These are phyloP conservation scores for Cecidostiba fungosa DNA, from an alignment of 2,888 invertebrate species.

Conservation along the genomic window DNA sequence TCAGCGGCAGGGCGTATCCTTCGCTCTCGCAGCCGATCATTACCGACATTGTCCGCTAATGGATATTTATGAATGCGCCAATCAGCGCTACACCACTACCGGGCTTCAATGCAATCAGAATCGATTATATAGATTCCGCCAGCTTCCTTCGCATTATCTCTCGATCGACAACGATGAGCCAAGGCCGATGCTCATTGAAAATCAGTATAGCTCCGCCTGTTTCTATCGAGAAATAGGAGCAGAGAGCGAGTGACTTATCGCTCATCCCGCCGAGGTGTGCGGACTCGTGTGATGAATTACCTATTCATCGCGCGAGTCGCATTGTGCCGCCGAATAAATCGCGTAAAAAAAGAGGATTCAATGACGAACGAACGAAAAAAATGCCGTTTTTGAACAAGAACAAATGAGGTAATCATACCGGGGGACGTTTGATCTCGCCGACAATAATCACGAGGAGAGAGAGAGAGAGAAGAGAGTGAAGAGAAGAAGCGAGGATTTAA, in stretches of 20 bases:
- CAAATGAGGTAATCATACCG: constrained; percentile 64
- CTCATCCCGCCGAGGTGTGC: constrained; percentile 6
- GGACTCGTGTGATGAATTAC: constrained; percentile 50
- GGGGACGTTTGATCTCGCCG: constrained; percentile 63
- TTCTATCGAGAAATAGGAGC: constrained; percentile 19
- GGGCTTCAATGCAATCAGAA: constrained; percentile 80
- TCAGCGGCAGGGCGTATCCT: constrained; percentile 67
- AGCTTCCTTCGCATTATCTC: background rate
- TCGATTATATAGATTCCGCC: constrained; percentile 78
- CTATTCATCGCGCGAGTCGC: constrained; percentile 37
- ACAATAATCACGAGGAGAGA: constrained; percentile 57
- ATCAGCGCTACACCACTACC: constrained; percentile 79
- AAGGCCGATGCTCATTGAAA: constrained; percentile 7
- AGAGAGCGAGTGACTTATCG: constrained; percentile 7
- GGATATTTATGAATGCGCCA: constrained; percentile 80
- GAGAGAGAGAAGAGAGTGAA: constrained; percentile 18
- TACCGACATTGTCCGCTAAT: constrained; percentile 80
- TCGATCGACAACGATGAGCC: constrained; percentile 6
- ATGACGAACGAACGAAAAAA: constrained; percentile 55
- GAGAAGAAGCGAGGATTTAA: constrained; percentile 58
- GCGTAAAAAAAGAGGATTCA: constrained; percentile 47
- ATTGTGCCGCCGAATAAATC: constrained; percentile 57
- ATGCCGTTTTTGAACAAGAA: constrained; percentile 61
- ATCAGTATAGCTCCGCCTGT: background rate
- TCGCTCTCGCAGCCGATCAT: constrained; percentile 72